A percentile compares a stretch with the other conserved stretches of the same genome.
phyloP scores from a whole-genome alignment of 2,888 invertebrate species.

The Ptychoptera contaminata region DNA sequence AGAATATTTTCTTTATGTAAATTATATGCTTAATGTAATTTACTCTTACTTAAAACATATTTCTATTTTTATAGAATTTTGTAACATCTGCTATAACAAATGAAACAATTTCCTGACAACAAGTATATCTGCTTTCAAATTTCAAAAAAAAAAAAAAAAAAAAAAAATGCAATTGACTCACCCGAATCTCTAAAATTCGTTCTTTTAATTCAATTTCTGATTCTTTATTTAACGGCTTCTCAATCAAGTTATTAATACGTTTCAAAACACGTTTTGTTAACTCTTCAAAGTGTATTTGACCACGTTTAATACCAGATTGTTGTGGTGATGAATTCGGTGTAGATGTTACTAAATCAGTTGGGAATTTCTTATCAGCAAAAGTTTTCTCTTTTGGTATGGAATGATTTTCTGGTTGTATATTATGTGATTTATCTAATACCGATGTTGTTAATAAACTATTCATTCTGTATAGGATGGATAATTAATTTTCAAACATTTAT shows the following conservation, averaged over 20 bases:
- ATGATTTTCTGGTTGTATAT: slow-evolving; percentile 6
- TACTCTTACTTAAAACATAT: too few relatives aligned
- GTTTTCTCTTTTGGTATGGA: slow-evolving; percentile 8
- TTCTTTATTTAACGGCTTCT: slow-evolving; percentile 23
- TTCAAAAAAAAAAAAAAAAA: too few relatives aligned
- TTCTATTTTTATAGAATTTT: too few relatives aligned
- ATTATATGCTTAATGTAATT: too few relatives aligned
- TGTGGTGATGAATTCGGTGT: neutral
- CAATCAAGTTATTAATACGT: slow-evolving; percentile 27
- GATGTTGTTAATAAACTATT: neutral
- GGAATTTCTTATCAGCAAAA: slow-evolving; percentile 9
- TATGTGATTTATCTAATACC: neutral
- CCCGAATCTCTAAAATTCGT: slow-evolving; percentile 26
- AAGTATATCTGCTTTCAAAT: too few relatives aligned
- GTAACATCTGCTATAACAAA: too few relatives aligned
- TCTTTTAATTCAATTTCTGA: slow-evolving; percentile 24
- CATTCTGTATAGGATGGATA: too few relatives aligned
- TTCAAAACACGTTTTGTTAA: slow-evolving; percentile 26
- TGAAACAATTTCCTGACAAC: too few relatives aligned
- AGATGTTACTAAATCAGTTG: slow-evolving; percentile 7
- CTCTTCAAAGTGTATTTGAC: slow-evolving; percentile 18
- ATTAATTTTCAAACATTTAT: neutral
- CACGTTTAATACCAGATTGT: neutral
- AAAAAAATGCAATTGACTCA: slow-evolving; percentile 17
- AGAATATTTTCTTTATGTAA: too few relatives aligned